Percentiles rank a stretch among this genome's conserved stretches.
phyloP scores from a whole-genome alignment of 2,113 vertebrate species.

The Cyanocitta stelleri region DNA sequence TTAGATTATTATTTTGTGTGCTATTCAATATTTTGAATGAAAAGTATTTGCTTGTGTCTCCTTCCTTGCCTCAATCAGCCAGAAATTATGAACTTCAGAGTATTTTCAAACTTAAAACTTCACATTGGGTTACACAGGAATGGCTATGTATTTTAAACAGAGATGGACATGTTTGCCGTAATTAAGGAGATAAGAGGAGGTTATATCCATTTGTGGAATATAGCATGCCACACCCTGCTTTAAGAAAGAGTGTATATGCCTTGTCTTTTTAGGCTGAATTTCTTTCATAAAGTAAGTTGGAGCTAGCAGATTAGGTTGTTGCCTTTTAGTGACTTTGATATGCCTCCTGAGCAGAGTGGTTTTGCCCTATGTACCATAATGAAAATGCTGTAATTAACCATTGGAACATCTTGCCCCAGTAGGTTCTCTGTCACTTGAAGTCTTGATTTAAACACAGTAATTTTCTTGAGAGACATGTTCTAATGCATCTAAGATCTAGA shows the following conservation, averaged over 20 bases:
- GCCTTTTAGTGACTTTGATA: conserved; percentile 43
- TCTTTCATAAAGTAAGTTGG: neutral
- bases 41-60: neutral
- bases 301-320: conserved; percentile 39
- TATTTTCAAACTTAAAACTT: neutral
- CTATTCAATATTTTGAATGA: neutral
- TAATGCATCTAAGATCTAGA: neutral
- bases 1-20: neutral
- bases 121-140: neutral
- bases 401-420: conserved; percentile 37
- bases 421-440: conserved; percentile 57
- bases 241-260: neutral
- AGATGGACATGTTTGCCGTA: neutral
- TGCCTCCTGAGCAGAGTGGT: conserved; percentile 41
- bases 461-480: neutral
- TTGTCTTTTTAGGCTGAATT: neutral
- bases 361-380: conserved; percentile 44
- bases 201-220: neutral
- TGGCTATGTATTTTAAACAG: neutral
- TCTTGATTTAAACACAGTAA: conserved; percentile 41
- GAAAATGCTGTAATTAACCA: conserved; percentile 42
- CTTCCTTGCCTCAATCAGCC: neutral
- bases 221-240: neutral
- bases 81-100: neutral
- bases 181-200: neutral